phyloP scores from a whole-genome alignment of 2,797 vertebrate genomes.

The Microchirus variegatus region DNA sequence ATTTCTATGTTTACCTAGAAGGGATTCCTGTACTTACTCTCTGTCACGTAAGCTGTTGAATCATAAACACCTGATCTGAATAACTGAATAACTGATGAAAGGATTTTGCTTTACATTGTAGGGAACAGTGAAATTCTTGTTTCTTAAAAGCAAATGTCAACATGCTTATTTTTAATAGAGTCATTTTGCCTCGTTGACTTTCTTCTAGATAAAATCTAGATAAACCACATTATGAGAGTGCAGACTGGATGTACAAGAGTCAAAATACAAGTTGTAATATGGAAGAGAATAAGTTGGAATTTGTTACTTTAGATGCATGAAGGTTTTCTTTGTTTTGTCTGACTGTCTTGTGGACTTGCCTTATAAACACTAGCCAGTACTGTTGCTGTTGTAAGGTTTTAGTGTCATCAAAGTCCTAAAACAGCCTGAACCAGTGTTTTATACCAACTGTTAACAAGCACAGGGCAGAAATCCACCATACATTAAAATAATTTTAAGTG shows the following conservation, averaged over 20 bases:
- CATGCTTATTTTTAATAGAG: neutral
- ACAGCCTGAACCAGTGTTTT: no score
- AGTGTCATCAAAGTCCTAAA: no score
- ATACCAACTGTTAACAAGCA: no score
- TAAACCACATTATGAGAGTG: no score
- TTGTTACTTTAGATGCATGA: neutral
- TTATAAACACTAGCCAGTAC: no score
- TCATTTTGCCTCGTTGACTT: neutral
- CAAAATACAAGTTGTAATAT: neutral
- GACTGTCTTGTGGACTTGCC: neutral
- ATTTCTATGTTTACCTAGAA: slow-evolving; percentile 10
- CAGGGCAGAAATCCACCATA: no score
- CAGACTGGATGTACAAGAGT: neutral
- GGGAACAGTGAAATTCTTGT: neutral
- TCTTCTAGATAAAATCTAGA: no score
- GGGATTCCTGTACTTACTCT: slow-evolving; percentile 2
- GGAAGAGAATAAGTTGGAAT: neutral
- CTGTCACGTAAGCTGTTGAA: neutral
- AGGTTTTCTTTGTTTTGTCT: neutral
- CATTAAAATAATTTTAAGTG: no score
- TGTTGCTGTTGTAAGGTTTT: no score
- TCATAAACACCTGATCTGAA: no score
- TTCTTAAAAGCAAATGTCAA: neutral
- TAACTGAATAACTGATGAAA: no score
- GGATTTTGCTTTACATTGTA: no score